Conservation (phyloP, 2,113 vertebrate species). For the Chlorodrepanis virens region DNA sequence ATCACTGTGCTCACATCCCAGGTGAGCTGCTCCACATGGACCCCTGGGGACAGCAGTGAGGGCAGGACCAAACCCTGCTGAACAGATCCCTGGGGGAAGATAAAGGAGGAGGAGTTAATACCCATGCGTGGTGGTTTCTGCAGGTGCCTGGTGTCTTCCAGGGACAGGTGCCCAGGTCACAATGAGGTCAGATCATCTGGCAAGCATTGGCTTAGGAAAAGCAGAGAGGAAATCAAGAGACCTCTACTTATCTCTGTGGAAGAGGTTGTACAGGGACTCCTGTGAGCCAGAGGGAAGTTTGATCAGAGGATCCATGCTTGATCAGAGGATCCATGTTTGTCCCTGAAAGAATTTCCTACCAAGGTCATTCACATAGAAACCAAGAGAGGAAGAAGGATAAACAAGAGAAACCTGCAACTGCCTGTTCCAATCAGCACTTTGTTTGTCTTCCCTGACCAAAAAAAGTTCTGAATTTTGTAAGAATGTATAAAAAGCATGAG, state of each 20-base stretch:
- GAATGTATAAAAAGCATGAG: neutral
- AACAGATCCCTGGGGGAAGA: neutral
- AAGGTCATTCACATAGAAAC: too few relatives aligned
- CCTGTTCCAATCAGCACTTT: too few relatives aligned
- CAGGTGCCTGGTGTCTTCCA: neutral
- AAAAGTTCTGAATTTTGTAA: too few relatives aligned
- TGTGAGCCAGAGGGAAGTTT: too few relatives aligned
- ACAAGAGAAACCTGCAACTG: too few relatives aligned
- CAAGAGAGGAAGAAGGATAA: too few relatives aligned
- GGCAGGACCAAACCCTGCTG: neutral
- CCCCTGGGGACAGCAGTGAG: rapidly evolving
- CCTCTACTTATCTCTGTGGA: neutral
- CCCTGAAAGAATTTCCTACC: too few relatives aligned
- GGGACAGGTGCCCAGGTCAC: neutral
- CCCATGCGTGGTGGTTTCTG: neutral
- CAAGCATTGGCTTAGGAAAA: neutral
- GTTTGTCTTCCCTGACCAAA: too few relatives aligned
- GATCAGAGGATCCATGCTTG: too few relatives aligned
- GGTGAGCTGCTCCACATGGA: neutral
- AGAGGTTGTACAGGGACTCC: too few relatives aligned
- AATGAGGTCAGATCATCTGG: neutral
- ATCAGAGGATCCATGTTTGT: too few relatives aligned
- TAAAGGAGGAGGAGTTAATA: neutral
- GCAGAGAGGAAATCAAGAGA: neutral
- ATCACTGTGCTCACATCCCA: neutral